These are phyloP conservation scores for Clinocottus analis DNA, from an alignment of 2,113 vertebrate species.

Conservation along the genomic window DNA sequence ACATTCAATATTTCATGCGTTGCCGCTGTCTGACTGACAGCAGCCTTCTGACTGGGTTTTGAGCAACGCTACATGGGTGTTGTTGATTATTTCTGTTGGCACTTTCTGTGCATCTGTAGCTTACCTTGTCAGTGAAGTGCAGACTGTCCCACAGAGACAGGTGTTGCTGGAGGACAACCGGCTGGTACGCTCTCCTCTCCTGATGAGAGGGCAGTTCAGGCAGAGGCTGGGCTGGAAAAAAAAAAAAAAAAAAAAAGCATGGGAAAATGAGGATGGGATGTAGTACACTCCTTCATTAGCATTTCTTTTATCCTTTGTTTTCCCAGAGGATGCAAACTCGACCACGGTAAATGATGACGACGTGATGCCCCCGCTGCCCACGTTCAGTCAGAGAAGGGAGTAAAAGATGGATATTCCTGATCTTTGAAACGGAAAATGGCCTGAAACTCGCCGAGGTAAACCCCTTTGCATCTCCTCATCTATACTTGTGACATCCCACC, in stretches of 20 bases:
- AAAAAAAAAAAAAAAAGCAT: conserved; percentile 24
- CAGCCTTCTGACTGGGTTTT: conserved; percentile 10
- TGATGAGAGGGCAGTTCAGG: conserved; percentile 62
- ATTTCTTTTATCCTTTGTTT: conserved; percentile 2
- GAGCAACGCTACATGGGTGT: not conserved
- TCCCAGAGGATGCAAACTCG: not conserved
- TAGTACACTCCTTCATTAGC: not conserved
- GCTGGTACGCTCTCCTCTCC: conserved; percentile 61
- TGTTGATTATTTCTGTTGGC: conserved; percentile 14
- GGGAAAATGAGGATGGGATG: not conserved
- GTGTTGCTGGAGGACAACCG: conserved; percentile 80
- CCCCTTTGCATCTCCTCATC: not conserved
- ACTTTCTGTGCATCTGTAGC: not conserved
- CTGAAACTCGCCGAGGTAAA: not conserved
- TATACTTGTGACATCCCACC: not conserved
- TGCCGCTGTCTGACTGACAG: conserved; percentile 22
- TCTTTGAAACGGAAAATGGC: not conserved
- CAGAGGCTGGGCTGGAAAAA: conserved; percentile 66
- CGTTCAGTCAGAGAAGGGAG: not conserved
- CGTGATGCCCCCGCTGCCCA: not conserved
- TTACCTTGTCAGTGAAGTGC: conserved; percentile 82
- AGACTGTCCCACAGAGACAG: conserved; percentile 91
- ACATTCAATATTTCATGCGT: not conserved
- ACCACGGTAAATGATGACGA: not conserved
- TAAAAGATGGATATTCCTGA: not conserved